Base-by-base conservation (phyloP, 2,797 vertebrate species). In the Poecilia wingei region DNA sequence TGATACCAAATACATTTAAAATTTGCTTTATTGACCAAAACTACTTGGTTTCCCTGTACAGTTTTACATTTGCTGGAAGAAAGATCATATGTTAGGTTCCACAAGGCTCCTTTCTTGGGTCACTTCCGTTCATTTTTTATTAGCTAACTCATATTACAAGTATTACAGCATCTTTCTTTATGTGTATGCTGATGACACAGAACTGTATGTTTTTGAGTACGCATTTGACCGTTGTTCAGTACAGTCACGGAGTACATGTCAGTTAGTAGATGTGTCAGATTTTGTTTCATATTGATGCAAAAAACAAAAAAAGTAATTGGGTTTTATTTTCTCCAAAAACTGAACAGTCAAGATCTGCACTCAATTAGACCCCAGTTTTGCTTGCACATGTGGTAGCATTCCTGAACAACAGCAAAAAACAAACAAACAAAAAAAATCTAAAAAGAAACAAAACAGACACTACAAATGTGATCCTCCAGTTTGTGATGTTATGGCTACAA, bases 401-500 rank as follows among this genome's bases (percentile, higher is more conserved):
- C 72, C 61, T 80, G 82, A 87, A 88, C 75, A 55, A 55, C 25
- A n/a, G 9, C 51, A 53, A 82, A 85, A 85, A 86, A 85, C 4
- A 49, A 49, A 49, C 18, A 20, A 51, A 51, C 6, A 53, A 53
- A 22, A 25, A 8, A 49, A 2, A 49, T 6, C 2, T 22, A 3
- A 51, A 51, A 51, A 20, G 47, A 49, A 49, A 49, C 18, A 49
- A 49, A 51, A 51, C 49, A 51, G 18, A 51, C 80, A 84, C 84
- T 85, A 83, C 88, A 84, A 89, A 82, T 70, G 83, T 87, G 88
- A 89, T 75, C 36, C 86, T 88, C 89, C 84, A 88, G 86, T 89
- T 90, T 79, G 77, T 80, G 85, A 90, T 91, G 87, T 83, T 88
- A 76, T 84, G 86, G 77, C 84, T 70, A 90, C 93, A 93, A 94